Conservation (phyloP, 2,797 vertebrate genomes). For the Mareca penelope region DNA sequence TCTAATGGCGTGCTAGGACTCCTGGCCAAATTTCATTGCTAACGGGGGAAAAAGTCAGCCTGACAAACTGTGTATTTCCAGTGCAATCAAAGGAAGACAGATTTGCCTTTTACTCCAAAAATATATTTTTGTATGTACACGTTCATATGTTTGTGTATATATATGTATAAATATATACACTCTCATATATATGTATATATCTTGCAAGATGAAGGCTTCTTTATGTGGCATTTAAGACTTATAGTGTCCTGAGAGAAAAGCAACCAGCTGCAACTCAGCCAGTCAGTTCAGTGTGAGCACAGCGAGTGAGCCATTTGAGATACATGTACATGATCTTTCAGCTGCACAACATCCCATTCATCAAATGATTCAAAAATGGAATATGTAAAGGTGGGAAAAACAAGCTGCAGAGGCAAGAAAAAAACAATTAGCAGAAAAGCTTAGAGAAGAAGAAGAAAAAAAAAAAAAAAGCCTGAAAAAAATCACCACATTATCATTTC, state of each 20-base stretch:
- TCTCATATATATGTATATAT: neutral
- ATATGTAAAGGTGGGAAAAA: neutral
- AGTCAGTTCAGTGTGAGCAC: neutral
- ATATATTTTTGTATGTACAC: too few relatives aligned
- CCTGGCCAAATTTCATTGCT: neutral
- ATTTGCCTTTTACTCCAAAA: neutral
- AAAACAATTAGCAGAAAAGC: neutral
- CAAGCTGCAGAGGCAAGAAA: conserved; percentile 15
- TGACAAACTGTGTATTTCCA: conserved; percentile 12
- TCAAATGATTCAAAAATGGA: neutral
- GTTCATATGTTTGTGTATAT: neutral
- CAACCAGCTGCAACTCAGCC: neutral
- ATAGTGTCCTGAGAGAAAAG: neutral
- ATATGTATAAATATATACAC: neutral
- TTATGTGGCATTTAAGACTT: neutral
- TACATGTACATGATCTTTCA: neutral
- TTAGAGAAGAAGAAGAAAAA: neutral
- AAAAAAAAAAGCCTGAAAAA: neutral
- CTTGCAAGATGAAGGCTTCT: neutral
- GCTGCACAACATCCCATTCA: conserved; percentile 1
- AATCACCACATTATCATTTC: neutral
- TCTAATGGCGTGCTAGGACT: neutral
- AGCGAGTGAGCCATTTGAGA: neutral
- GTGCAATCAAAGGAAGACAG: neutral
- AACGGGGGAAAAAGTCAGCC: neutral